Base-by-base conservation (phyloP, 1,140 invertebrate species). In the Drosophila athabasca region DNA sequence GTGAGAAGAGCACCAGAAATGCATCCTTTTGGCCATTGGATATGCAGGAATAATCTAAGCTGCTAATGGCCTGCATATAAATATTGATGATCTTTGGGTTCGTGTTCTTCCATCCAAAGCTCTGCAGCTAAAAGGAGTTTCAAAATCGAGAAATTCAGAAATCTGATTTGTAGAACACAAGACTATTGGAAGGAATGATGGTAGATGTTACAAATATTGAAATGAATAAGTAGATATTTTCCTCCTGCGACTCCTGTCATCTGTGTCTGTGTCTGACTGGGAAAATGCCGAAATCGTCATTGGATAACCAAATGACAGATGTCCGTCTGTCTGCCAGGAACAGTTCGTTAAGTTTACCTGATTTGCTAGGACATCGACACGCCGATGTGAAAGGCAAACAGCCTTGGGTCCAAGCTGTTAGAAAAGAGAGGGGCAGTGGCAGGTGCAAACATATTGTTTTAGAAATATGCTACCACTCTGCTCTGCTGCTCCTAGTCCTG, bases 1-100 rank as follows among this genome's bases (percentile, higher is more conserved):
- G 41, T 44, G 19, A 54, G 19, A 46, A 45, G 41, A 4, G 13
- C 29, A 8, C 7, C 7, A 22, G 35, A 24, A 53, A 39, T 22
- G n/a, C 6, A 2, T 50, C 29, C 50, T 46, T 35, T 54, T 19
- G 51, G 55, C 41, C 76, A 85, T 84, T 76, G 50, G 35, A 77
- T 70, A 85, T 76, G 77, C 77, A 85, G 73, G 80, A 81, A 69
- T 73, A 80, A 85, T 79, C 72, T 75, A 72, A 68, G 66, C 66
- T 72, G 66, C 75, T 85, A 80, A 83, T 83, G 80, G 65, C 55
- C 39, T 64, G 60, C 67, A 84, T 68, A 82, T 77, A 79, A 69
- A 82, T 79, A 80, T 80, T 76, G 66, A 55, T 26, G 24, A 26
- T 39, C 31, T 15, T 15, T 22, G 29, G 17, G 35, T 9, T 19